Evolutionary conservation across 2,888 invertebrate genomes (phyloP).

Genomic region (Oxystoma pomonae): DNA sequence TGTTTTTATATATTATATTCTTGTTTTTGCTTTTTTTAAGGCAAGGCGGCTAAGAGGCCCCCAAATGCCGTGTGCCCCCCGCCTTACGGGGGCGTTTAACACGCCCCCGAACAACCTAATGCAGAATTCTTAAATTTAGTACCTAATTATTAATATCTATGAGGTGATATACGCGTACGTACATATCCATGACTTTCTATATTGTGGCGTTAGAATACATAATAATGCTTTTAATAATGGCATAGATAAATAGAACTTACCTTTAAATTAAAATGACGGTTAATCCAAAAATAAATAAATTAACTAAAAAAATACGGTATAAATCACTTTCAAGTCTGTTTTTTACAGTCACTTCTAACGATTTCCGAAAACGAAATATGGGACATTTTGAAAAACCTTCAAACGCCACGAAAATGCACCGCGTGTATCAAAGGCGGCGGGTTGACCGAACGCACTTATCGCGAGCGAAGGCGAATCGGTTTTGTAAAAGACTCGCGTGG

Average conservation of each 20-base stretch:
- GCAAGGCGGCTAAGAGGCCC: too few relatives aligned
- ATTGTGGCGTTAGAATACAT: too few relatives aligned
- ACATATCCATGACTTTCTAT: too few relatives aligned
- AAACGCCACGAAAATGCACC: not conserved
- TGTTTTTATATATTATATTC: too few relatives aligned
- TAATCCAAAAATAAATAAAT: not conserved
- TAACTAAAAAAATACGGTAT: not conserved
- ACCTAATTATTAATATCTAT: too few relatives aligned
- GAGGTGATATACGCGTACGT: too few relatives aligned
- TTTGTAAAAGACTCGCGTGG: not conserved
- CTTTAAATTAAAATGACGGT: not conserved
- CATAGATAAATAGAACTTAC: not conserved
- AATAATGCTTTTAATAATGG: too few relatives aligned
- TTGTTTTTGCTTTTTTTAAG: too few relatives aligned
- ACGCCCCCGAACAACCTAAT: too few relatives aligned
- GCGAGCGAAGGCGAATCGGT: not conserved
- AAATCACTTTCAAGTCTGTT: not conserved
- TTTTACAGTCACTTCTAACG: not conserved
- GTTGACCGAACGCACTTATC: not conserved
- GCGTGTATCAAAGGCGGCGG: not conserved
- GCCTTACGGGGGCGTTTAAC: too few relatives aligned
- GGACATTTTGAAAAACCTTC: not conserved
- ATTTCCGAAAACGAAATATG: not conserved
- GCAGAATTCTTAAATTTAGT: too few relatives aligned
- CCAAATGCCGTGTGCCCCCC: too few relatives aligned